Conservation (phyloP, 37 sponge, comb jelly and placozoan genomes). For the Aplysina aerophoba region DNA sequence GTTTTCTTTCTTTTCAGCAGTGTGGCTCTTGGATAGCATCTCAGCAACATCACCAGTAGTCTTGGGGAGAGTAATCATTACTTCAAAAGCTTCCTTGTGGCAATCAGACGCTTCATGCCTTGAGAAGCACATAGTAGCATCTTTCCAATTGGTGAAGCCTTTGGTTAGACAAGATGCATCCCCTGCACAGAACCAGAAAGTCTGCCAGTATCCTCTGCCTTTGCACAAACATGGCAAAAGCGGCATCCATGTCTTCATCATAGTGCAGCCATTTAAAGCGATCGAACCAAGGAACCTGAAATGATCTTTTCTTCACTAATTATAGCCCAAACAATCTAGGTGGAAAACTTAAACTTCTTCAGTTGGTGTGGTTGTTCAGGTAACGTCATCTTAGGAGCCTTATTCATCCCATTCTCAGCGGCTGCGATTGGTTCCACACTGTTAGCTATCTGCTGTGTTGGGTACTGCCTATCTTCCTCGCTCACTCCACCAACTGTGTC, state of each 20-base stretch:
- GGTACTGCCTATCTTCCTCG: not conserved
- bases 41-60: constrained; percentile 3
- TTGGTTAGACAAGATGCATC: constrained; percentile 25
- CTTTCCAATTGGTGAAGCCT: too few relatives aligned
- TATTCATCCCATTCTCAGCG: constrained; percentile 20
- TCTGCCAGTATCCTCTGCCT: constrained; percentile 24
- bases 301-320: constrained; percentile 25
- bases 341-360: constrained; percentile 29
- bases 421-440: constrained; percentile 30
- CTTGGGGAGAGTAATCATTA: constrained; percentile 2
- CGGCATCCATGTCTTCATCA: constrained; percentile 30
- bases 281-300: constrained; percentile 24
- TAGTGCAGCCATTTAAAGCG: constrained; percentile 27
- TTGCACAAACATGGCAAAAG: constrained; percentile 34
- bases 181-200: constrained; percentile 21
- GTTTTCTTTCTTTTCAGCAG: not conserved
- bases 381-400: constrained; percentile 23
- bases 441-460: too few relatives aligned
- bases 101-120: too few relatives aligned
- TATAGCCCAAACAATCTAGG: constrained; percentile 9
- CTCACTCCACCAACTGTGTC: not conserved
- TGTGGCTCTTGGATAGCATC: not conserved
- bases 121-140: too few relatives aligned
- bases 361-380: constrained; percentile 22
- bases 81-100: constrained; percentile 11